These are phyloP conservation scores for Drosophila fulvimacula DNA, from an alignment of 2,888 invertebrate genomes.

Conservation along the genomic window DNA sequence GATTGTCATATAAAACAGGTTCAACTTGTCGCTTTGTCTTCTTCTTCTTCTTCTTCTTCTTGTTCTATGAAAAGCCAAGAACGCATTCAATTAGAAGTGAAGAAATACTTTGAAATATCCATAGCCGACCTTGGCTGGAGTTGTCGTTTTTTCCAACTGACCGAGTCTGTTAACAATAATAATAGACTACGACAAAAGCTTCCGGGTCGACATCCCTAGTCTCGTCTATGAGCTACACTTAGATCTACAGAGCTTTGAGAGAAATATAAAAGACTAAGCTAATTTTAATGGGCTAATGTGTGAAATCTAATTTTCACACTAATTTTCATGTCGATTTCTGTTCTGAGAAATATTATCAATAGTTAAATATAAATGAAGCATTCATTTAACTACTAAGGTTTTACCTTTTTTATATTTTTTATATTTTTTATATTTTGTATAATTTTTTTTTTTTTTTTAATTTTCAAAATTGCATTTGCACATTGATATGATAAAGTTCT, in stretches of 20 bases:
- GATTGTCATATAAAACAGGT: constrained; percentile 9
- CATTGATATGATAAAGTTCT: neutral
- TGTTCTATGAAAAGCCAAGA: neutral
- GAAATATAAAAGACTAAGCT: neutral
- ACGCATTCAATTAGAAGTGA: constrained; percentile 5
- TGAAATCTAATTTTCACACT: neutral
- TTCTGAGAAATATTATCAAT: neutral
- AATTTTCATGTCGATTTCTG: neutral
- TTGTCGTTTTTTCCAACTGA: constrained; percentile 7
- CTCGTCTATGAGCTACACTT: neutral
- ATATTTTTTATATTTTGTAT: no score
- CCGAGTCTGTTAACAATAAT: neutral
- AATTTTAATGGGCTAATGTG: neutral
- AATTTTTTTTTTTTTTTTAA: neutral
- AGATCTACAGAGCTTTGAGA: no score
- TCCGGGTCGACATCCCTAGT: constrained; percentile 1
- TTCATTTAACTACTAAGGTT: neutral
- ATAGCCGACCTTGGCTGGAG: constrained; percentile 9
- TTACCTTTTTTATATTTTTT: neutral
- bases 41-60: neutral
- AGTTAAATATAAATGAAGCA: neutral
- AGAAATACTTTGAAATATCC: neutral
- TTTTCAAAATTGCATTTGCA: neutral
- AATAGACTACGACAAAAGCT: neutral
- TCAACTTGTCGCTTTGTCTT: constrained; percentile 14